Conservation (phyloP, 2,113 vertebrate genomes). For the Xenopus tropicalis region UCB_Xtro_10.0 CM004444.2:60316001-60316500, state of each 20-base stretch:
- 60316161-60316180: slow-evolving; percentile 11
- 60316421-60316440: slow-evolving; percentile 40
- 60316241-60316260: slow-evolving; percentile 6
- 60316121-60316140: no score
- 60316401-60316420: slow-evolving; percentile 33
- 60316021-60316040: no score
- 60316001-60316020: no score
- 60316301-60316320: slow-evolving; percentile 51
- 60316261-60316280: slow-evolving; percentile 47
- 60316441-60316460: slow-evolving; percentile 8
- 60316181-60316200: neutral
- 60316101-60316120: no score
- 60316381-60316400: slow-evolving; percentile 44
- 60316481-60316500: slow-evolving; percentile 18
- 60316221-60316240: slow-evolving; percentile 4
- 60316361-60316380: slow-evolving; percentile 43
- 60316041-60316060: no score
- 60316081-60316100: no score
- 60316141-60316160: neutral
- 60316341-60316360: slow-evolving; percentile 43
- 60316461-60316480: slow-evolving; percentile 17
- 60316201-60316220: slow-evolving; percentile 6
- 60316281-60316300: slow-evolving; percentile 33
- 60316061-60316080: no score
- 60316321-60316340: slow-evolving; percentile 47